Conservation (phyloP, 2,797 vertebrate genomes). For the Malacoctenus gilli region DNA sequence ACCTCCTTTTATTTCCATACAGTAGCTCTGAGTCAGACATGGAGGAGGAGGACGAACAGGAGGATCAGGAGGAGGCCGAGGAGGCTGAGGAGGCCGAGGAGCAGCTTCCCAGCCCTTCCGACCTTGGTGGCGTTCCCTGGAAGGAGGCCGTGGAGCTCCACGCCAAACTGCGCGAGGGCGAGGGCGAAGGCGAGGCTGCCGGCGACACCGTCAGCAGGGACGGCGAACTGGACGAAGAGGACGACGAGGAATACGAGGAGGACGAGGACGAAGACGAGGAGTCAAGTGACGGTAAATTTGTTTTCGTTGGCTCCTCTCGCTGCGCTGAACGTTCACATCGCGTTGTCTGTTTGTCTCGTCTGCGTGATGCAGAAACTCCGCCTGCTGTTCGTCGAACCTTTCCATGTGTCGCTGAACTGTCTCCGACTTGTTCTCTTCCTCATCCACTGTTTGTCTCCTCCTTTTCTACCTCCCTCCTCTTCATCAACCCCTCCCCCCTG, state of each 20-base stretch:
- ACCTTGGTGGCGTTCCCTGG: conserved; percentile 95
- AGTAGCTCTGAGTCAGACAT: conserved; percentile 97
- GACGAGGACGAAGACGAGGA: conserved; percentile 85
- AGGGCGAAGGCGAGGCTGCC: conserved; percentile 44
- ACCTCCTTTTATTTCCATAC: conserved; percentile 26
- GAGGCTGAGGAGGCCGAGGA: conserved; percentile 71
- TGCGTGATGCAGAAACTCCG: conserved; percentile 4
- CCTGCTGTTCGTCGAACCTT: conserved; percentile 25
- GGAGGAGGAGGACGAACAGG: conserved; percentile 83
- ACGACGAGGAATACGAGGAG: conserved; percentile 75
- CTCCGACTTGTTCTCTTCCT: conserved; percentile 33
- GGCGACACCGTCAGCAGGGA: conserved; percentile 70
- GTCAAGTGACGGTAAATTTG: conserved; percentile 90
- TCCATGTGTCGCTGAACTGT: conserved; percentile 35
- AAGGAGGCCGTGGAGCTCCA: conserved; percentile 95
- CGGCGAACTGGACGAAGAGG: conserved; percentile 68
- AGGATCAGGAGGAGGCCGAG: conserved; percentile 75
- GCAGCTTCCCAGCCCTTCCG: conserved; percentile 80
- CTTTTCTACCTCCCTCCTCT: conserved; percentile 25
- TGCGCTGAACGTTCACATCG: conserved; percentile 12
- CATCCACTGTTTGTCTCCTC: conserved; percentile 50
- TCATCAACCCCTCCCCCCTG: conserved; percentile 41
- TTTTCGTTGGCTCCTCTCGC: not conserved
- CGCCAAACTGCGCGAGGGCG: conserved; percentile 86
- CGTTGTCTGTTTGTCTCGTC: conserved; percentile 8